These are phyloP conservation scores for Halcyon senegalensis DNA, from an alignment of 2,113 vertebrate genomes.

Conservation along the genomic window DNA sequence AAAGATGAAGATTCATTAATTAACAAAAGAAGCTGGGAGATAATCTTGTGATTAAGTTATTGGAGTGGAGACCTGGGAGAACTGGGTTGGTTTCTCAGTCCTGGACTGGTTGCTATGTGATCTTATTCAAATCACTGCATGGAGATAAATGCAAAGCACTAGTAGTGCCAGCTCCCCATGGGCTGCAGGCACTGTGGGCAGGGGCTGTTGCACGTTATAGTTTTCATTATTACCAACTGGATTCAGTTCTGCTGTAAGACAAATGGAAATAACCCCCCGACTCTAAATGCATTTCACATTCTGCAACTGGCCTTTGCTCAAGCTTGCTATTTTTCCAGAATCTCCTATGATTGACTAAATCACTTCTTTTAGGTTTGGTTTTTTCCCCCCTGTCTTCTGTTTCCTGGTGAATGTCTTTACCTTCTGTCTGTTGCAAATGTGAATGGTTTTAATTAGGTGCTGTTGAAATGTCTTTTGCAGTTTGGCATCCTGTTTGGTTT, in stretches of 20 bases:
- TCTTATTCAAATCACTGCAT: not conserved
- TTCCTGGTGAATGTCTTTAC: constrained; percentile 51
- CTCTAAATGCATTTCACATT: not conserved
- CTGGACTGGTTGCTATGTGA: constrained; percentile 51
- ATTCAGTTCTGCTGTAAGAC: not conserved
- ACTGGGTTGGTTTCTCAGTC: not conserved
- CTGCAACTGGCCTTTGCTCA: not conserved
- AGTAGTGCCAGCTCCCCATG: not conserved
- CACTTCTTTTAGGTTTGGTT: not conserved
- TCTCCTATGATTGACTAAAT: constrained; percentile 35
- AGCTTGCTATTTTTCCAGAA: constrained; percentile 37
- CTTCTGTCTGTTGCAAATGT: constrained; percentile 67
- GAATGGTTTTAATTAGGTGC: constrained; percentile 68
- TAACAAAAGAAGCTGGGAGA: constrained; percentile 1
- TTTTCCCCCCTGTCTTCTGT: not conserved
- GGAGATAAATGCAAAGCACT: not conserved
- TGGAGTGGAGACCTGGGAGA: not conserved
- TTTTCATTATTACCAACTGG: not conserved
- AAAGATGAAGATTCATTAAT: not conserved
- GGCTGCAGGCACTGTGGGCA: not conserved
- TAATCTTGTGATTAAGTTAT: constrained; percentile 6
- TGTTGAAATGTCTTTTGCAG: constrained; percentile 70
- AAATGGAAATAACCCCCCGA: not conserved
- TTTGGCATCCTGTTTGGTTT: constrained; percentile 46
- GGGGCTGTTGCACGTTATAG: not conserved